Percentiles rank a stretch among this genome's conserved stretches.
phyloP scores from a whole-genome alignment of 2,113 vertebrate species.

The Tupaia tana region DNA sequence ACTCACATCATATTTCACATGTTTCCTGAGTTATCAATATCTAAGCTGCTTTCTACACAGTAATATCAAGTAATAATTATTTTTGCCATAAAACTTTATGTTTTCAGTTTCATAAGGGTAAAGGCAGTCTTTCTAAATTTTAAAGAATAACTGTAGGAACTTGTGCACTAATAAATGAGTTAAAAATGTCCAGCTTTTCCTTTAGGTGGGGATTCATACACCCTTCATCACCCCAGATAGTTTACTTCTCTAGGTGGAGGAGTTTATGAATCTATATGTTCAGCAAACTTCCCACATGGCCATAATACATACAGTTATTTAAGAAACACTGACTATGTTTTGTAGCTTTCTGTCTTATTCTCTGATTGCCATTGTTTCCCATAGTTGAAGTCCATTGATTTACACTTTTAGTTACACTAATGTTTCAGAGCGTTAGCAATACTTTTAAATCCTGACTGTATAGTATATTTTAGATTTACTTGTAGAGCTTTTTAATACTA shows the following conservation, averaged over 20 bases:
- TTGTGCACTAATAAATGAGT: background rate
- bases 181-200: background rate
- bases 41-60: background rate
- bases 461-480: background rate
- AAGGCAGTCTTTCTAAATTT: background rate
- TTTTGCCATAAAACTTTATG: background rate
- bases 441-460: background rate
- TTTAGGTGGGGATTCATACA: background rate
- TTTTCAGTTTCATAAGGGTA: background rate
- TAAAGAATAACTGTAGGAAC: background rate
- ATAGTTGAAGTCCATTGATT: background rate
- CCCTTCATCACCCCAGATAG: background rate
- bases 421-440: background rate
- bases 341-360: background rate
- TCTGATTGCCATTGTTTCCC: background rate
- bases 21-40: background rate
- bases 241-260: background rate
- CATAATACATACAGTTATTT: background rate
- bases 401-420: background rate
- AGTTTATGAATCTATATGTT: background rate
- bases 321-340: background rate
- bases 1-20: background rate
- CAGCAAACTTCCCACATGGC: background rate
- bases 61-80: background rate
- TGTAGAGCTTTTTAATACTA: background rate